phyloP scores from a whole-genome alignment of 2,888 invertebrate genomes.

The Agrypnus murinus region DNA sequence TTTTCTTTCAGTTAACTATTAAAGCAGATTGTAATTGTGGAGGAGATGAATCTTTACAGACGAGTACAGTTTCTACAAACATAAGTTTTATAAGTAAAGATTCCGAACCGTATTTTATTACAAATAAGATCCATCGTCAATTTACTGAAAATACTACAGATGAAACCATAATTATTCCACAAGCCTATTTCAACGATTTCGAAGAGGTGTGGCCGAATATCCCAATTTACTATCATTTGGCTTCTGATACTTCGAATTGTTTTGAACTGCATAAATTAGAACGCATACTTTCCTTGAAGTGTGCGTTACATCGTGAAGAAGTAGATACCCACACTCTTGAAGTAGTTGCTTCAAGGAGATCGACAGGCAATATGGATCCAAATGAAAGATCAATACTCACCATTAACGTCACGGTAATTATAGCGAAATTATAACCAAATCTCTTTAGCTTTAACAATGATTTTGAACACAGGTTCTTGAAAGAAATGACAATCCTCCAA shows the following conservation, averaged over 20 bases:
- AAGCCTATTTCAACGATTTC: constrained; percentile 44
- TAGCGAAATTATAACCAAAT: background rate
- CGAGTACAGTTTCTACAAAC: constrained; percentile 60
- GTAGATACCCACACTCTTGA: constrained; percentile 68
- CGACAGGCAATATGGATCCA: constrained; percentile 63
- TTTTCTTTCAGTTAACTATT: constrained; percentile 71
- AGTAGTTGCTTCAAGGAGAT: constrained; percentile 73
- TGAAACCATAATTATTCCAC: constrained; percentile 30
- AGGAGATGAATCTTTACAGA: constrained; percentile 60
- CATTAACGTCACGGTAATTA: constrained; percentile 71
- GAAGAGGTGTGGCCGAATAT: constrained; percentile 38
- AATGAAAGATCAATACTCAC: constrained; percentile 67
- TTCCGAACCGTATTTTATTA: constrained; percentile 71
- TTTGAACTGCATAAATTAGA: constrained; percentile 34
- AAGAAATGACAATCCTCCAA: constrained; percentile 75
- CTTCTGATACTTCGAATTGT: constrained; percentile 15
- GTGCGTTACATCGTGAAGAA: constrained; percentile 71
- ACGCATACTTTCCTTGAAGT: constrained; percentile 55
- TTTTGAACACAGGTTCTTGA: constrained; percentile 73
- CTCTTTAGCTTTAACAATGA: background rate
- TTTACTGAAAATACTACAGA: constrained; percentile 68
- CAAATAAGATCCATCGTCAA: constrained; percentile 43
- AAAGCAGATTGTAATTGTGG: constrained; percentile 72
- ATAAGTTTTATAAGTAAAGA: constrained; percentile 72
- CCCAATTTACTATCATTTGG: constrained; percentile 47